Evolutionary conservation across 2,113 vertebrate genomes (phyloP).

Genomic region (Lucifuga dentata): DNA sequence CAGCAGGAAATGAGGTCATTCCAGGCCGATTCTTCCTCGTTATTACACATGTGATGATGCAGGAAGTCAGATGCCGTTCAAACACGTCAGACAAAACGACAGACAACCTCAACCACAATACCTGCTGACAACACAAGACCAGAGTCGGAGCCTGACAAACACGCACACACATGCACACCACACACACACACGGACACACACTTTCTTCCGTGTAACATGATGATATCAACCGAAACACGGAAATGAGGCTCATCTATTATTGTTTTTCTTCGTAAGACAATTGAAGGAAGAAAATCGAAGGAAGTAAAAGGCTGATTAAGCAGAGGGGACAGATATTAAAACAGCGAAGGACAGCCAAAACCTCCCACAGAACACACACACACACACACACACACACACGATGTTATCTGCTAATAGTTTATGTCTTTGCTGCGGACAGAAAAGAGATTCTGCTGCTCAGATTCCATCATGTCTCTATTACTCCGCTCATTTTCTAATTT

Average conservation of each 20-base stretch:
- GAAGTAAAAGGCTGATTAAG: conserved; percentile 43
- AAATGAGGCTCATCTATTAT: conserved; percentile 8
- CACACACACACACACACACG: background rate
- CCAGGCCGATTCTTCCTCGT: conserved; percentile 16
- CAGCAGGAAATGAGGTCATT: background rate
- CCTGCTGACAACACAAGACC: conserved; percentile 9
- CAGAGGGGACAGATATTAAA: conserved; percentile 24
- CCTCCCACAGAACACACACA: background rate
- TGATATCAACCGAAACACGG: conserved; percentile 10
- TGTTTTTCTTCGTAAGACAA: background rate
- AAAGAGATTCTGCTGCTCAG: too few species aligned
- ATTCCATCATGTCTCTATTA: too few species aligned
- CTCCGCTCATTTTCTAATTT: too few species aligned
- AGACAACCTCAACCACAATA: background rate
- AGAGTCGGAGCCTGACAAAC: too few species aligned
- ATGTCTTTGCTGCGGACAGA: too few species aligned
- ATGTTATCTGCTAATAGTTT: background rate
- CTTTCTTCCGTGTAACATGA: background rate
- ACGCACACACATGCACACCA: background rate
- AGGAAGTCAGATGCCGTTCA: background rate
- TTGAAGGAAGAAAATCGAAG: conserved; percentile 20
- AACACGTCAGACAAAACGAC: conserved; percentile 5
- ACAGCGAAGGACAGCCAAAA: conserved; percentile 22
- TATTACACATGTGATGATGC: background rate
- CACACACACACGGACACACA: conserved; percentile 1